Conservation (phyloP, 2,888 invertebrate genomes). For the Luperina testacea region DNA sequence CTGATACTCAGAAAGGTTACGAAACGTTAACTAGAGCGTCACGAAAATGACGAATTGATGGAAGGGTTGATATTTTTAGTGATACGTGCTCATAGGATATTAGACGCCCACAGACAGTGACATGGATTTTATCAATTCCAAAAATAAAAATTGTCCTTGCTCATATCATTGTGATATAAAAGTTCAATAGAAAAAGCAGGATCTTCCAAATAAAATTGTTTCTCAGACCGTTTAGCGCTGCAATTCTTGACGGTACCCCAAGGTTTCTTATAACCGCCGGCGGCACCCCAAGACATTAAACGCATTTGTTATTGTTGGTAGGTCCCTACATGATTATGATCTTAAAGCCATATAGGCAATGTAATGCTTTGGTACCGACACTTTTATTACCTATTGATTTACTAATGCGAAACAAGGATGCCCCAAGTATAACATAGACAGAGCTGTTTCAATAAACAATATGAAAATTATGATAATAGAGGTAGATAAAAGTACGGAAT, state of each 20-base stretch:
- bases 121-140: not conserved
- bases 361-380: conserved; percentile 28
- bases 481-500: not conserved
- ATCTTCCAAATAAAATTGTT: not conserved
- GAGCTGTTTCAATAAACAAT: not conserved
- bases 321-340: conserved; percentile 37
- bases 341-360: conserved; percentile 38
- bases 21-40: not conserved
- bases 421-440: not conserved
- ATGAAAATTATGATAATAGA: not conserved
- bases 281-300: conserved; percentile 49
- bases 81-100: not conserved
- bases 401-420: not conserved
- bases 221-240: not conserved
- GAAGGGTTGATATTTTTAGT: conserved; percentile 11
- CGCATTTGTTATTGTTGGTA: conserved; percentile 37
- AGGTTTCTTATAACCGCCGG: conserved; percentile 3
- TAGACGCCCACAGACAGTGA: not conserved
- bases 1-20: not conserved
- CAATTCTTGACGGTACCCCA: conserved; percentile 17
- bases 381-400: conserved; percentile 39
- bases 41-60: conserved; percentile 4
- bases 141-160: too few species aligned
- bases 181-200: not conserved
- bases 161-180: not conserved